These are phyloP conservation scores for Pelusios castaneus DNA, from an alignment of 2,113 vertebrate species.

Conservation along the genomic window DNA sequence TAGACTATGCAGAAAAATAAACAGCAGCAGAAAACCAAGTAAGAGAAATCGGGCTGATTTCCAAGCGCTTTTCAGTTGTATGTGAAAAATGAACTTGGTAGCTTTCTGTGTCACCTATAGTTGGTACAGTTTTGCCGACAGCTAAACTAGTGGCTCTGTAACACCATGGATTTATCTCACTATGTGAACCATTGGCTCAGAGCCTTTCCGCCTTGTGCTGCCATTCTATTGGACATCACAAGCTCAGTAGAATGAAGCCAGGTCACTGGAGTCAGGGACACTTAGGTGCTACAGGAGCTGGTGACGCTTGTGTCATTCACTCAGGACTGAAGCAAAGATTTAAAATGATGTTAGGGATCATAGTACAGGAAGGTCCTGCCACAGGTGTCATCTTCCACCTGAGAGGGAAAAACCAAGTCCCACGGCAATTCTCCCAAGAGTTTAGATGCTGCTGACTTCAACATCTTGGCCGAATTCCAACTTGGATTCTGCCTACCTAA, in stretches of 20 bases:
- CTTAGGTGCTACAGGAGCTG: background rate
- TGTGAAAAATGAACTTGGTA: background rate
- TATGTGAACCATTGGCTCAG: background rate
- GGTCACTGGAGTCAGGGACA: background rate
- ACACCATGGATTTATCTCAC: background rate
- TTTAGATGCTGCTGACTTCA: fast-evolving
- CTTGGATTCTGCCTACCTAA: fast-evolving
- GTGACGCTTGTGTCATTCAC: background rate
- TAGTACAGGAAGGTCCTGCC: background rate
- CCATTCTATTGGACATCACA: background rate
- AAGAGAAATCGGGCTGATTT: background rate
- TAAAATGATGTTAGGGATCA: fast-evolving
- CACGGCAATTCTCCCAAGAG: background rate
- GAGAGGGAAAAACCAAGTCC: background rate
- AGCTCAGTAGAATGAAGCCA: background rate
- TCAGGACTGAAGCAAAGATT: fast-evolving
- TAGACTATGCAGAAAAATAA: background rate
- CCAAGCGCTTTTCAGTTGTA: background rate
- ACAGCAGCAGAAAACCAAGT: background rate
- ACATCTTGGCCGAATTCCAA: background rate
- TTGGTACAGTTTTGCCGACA: background rate
- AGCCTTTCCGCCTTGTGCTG: background rate
- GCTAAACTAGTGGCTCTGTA: background rate
- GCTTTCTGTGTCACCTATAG: background rate
- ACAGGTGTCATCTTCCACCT: background rate